Conservation (phyloP, 2,797 vertebrate genomes). For the Eutrigla gurnardus region DNA sequence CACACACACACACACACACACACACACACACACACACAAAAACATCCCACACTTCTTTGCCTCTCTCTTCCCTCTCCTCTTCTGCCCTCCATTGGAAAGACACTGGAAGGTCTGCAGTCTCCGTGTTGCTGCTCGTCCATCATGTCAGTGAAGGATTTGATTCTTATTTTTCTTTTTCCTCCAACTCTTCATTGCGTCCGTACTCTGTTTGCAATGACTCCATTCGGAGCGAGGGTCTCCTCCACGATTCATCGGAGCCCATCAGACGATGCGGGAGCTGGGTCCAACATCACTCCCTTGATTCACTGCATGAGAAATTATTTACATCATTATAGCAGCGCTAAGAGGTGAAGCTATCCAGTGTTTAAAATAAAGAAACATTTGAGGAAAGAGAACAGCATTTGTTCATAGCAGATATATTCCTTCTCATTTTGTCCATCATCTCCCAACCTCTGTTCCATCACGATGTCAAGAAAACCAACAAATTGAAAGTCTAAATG, state of each 20-base stretch:
- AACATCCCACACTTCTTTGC: constrained; percentile 42
- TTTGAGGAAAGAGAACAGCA: neutral
- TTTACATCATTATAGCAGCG: neutral
- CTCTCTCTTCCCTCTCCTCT: constrained; percentile 83
- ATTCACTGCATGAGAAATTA: neutral
- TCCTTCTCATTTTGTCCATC: neutral
- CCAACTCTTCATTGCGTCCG: constrained; percentile 18
- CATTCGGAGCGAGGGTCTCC: neutral
- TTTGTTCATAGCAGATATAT: neutral
- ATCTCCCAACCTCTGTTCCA: neutral
- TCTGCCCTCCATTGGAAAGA: constrained; percentile 86
- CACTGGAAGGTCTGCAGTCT: constrained; percentile 59
- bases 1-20: constrained; percentile 16
- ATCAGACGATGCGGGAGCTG: neutral
- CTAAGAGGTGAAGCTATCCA: neutral
- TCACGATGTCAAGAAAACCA: no score
- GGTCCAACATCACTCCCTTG: neutral
- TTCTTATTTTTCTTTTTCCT: neutral
- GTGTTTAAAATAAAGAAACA: neutral
- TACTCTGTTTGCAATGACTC: constrained; percentile 9
- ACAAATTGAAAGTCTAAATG: no score
- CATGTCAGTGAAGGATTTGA: neutral
- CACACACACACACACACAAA: constrained; percentile 13
- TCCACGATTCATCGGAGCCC: constrained; percentile 14
- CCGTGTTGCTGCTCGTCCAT: constrained; percentile 4